Evolutionary conservation across 2,888 invertebrate genomes (phyloP).

Genomic region (Tenthredo mesomela): DNA sequence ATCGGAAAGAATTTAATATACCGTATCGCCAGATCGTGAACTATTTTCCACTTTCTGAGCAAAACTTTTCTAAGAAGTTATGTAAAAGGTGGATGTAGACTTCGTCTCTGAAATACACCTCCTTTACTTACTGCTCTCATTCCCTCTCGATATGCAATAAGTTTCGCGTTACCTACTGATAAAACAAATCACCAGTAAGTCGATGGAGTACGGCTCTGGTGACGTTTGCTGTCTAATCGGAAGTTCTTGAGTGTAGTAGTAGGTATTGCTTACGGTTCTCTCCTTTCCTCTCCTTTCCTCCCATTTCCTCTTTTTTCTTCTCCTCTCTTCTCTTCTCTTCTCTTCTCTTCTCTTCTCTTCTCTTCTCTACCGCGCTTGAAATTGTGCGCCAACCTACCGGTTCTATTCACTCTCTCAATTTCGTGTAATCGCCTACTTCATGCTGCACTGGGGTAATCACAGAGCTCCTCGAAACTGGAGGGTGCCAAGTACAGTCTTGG

Average conservation of each 20-base stretch:
- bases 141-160: conserved; percentile 60
- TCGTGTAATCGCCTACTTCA: conserved; percentile 65
- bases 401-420: conserved; percentile 62
- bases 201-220: conserved; percentile 35
- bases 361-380: conserved; percentile 44
- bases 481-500: background rate
- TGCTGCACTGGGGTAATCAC: conserved; percentile 53
- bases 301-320: conserved; percentile 25
- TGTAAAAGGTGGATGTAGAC: background rate
- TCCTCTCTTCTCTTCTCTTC: conserved; percentile 52
- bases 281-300: background rate
- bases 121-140: conserved; percentile 59
- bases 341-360: background rate
- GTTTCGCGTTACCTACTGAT: conserved; percentile 64
- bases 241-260: conserved; percentile 1
- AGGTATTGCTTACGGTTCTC: conserved; percentile 48
- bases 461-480: conserved; percentile 40
- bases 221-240: conserved; percentile 47
- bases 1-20: conserved; percentile 37
- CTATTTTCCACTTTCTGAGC: conserved; percentile 21
- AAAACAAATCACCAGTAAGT: conserved; percentile 63
- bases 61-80: conserved; percentile 15
- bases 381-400: conserved; percentile 61
- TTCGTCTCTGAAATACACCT: background rate
- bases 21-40: conserved; percentile 14